Evolutionary conservation across 2,888 invertebrate species (phyloP).

Genomic region (Apotomis capreana): DNA sequence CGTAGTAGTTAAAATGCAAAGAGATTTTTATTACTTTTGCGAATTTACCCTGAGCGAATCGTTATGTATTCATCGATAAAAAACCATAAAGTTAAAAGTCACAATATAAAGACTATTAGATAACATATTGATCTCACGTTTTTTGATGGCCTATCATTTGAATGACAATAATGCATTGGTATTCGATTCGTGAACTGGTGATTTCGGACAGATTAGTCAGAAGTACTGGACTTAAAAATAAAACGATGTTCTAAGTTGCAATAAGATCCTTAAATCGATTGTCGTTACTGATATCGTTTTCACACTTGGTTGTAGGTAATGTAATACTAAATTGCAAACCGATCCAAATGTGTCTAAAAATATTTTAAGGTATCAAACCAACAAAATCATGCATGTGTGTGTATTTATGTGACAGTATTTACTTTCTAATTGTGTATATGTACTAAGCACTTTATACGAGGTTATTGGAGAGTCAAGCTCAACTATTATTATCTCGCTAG

Average conservation of each 20-base stretch:
- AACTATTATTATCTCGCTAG: conserved; percentile 24
- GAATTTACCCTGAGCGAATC: not conserved
- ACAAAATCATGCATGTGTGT: no score
- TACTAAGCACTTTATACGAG: not conserved
- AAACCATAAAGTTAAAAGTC: conserved; percentile 57
- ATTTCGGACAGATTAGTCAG: conserved; percentile 57
- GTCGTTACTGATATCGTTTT: no score
- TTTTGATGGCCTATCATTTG: conserved; percentile 55
- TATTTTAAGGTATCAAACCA: no score
- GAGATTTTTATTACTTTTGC: conserved; percentile 3
- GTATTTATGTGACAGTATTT: no score
- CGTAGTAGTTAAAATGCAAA: conserved; percentile 6
- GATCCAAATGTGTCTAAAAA: no score
- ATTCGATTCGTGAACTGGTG: conserved; percentile 60
- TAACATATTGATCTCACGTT: conserved; percentile 71
- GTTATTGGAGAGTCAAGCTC: not conserved
- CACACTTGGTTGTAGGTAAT: no score
- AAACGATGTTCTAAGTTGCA: not conserved
- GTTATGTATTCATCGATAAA: conserved; percentile 45
- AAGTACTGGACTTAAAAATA: conserved; percentile 23
- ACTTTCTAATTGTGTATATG: no score
- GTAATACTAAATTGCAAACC: no score
- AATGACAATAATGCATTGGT: conserved; percentile 69
- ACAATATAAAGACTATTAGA: conserved; percentile 60
- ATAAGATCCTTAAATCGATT: not conserved